Evolutionary conservation across 1,140 invertebrate species (phyloP).

Genomic region (Drosophila littoralis): DNA sequence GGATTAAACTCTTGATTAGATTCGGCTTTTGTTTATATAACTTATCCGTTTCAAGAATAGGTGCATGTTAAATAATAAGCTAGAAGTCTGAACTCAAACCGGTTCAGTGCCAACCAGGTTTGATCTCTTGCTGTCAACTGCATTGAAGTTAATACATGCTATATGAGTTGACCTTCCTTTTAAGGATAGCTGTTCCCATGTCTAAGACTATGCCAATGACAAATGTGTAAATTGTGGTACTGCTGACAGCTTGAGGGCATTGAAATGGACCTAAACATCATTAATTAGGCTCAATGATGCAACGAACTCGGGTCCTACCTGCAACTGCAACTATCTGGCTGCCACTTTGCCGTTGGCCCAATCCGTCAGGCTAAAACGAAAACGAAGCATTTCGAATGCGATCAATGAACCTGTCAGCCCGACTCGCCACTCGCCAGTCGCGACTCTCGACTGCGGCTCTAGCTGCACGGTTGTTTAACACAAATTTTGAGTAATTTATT

Average conservation of each 20-base stretch:
- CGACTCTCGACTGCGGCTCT: background rate
- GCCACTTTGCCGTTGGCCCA: conserved; percentile 5
- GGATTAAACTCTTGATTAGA: too few species aligned
- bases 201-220: conserved; percentile 11
- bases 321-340: background rate
- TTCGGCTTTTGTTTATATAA: too few species aligned
- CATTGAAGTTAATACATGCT: too few species aligned
- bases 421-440: conserved; percentile 19
- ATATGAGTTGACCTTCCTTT: too few species aligned
- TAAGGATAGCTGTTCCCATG: background rate
- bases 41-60: too few species aligned
- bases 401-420: conserved; percentile 73
- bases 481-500: conserved; percentile 77
- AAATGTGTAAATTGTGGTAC: conserved; percentile 30
- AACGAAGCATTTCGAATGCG: conserved; percentile 75
- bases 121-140: too few species aligned
- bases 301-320: conserved; percentile 31
- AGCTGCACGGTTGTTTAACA: conserved; percentile 55
- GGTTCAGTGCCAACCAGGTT: too few species aligned
- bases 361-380: background rate
- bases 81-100: too few species aligned
- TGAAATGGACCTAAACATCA: conserved; percentile 63
- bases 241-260: conserved; percentile 59
- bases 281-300: conserved; percentile 64
- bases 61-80: too few species aligned